Evolutionary conservation across 2,888 invertebrate genomes (phyloP).

Genomic region (Notocelia uddmanniana): DNA sequence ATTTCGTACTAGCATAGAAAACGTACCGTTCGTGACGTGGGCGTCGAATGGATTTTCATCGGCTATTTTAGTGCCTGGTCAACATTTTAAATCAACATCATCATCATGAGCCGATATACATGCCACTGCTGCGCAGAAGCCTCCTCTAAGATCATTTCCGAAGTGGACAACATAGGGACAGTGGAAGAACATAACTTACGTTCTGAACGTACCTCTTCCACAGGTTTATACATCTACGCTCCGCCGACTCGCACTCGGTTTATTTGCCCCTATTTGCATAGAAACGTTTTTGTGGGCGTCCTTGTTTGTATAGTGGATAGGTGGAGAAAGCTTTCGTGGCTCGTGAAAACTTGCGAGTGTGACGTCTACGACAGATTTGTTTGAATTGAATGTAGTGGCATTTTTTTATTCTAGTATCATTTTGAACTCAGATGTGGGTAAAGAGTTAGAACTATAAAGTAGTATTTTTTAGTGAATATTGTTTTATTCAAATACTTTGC

Average conservation of each 20-base stretch:
- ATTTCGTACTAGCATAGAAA: no score
- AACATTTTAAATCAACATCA: no score
- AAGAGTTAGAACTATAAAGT: slow-evolving; percentile 21
- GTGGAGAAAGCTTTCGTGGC: slow-evolving; percentile 76
- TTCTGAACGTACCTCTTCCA: slow-evolving; percentile 46
- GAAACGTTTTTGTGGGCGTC: slow-evolving; percentile 85
- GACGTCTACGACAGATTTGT: slow-evolving; percentile 73
- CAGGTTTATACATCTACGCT: slow-evolving; percentile 55
- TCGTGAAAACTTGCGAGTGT: slow-evolving; percentile 66
- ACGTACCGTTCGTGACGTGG: no score
- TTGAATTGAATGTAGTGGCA: slow-evolving; percentile 67
- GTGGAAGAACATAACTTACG: no score
- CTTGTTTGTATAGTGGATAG: slow-evolving; percentile 83
- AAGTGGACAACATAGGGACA: no score
- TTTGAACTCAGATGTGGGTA: slow-evolving; percentile 40
- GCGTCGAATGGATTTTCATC: no score
- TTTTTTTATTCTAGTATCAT: slow-evolving; percentile 53
- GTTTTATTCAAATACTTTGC: slow-evolving; percentile 16
- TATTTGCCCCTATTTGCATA: slow-evolving; percentile 85
- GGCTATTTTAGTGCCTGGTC: no score
- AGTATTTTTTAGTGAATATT: slow-evolving; percentile 14
- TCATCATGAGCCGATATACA: no score
- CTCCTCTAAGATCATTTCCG: no score
- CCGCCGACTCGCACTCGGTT: slow-evolving; percentile 75
- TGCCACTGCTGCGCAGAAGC: no score